These are phyloP conservation scores for Lepus oiostolus DNA, from an alignment of 2,797 vertebrate genomes.

Conservation along the genomic window DNA sequence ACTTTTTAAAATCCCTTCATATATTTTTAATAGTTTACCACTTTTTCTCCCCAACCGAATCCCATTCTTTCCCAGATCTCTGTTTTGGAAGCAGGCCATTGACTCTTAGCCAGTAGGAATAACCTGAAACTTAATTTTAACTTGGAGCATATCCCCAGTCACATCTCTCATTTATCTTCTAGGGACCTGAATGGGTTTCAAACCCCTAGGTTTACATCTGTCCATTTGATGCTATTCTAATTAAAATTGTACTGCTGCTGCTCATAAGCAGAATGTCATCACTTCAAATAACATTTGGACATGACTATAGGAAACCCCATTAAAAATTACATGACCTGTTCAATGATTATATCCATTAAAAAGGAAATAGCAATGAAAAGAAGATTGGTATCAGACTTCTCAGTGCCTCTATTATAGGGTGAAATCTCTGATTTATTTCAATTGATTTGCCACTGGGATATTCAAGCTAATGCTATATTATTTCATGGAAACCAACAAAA, in stretches of 20 bases:
- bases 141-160: neutral
- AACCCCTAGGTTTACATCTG: neutral
- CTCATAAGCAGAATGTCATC: slow-evolving; percentile 52
- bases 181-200: slow-evolving; percentile 30
- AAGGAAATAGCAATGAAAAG: neutral
- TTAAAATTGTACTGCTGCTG: slow-evolving; percentile 41
- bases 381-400: neutral
- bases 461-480: neutral
- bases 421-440: slow-evolving; percentile 36
- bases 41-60: too few relatives aligned
- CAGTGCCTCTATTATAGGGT: neutral
- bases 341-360: neutral
- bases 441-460: neutral
- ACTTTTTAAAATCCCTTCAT: too few relatives aligned
- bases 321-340: slow-evolving; percentile 57
- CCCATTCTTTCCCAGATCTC: neutral
- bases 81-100: slow-evolving; percentile 17
- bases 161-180: slow-evolving; percentile 60
- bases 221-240: slow-evolving; percentile 22
- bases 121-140: slow-evolving; percentile 59
- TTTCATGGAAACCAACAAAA: neutral
- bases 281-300: slow-evolving; percentile 55
- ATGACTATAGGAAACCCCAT: neutral
- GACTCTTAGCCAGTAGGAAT: neutral
- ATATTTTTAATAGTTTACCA: too few relatives aligned